Percentiles rank a stretch among this genome's conserved stretches.
Evolutionary conservation across 2,797 vertebrate species (phyloP).

Genomic region (Pempheris klunzingeri): DNA sequence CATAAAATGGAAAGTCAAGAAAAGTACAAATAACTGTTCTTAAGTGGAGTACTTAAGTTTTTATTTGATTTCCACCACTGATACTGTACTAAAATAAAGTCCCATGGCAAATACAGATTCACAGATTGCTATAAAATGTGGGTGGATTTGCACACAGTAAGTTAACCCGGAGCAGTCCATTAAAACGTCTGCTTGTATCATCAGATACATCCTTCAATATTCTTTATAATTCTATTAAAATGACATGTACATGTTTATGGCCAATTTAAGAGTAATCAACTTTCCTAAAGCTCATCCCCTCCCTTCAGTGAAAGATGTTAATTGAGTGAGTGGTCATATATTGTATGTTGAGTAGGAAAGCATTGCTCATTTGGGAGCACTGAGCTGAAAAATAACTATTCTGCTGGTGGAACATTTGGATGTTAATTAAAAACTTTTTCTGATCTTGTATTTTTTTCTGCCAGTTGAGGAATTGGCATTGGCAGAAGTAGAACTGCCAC

Average conservation of each 20-base stretch:
- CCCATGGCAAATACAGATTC: not conserved
- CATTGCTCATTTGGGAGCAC: constrained; percentile 47
- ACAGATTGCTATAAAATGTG: not conserved
- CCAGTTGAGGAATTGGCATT: constrained; percentile 36
- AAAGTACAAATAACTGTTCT: not conserved
- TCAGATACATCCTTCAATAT: not conserved
- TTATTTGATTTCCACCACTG: not conserved
- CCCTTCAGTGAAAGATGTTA: constrained; percentile 21
- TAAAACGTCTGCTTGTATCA: not conserved
- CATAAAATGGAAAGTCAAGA: not conserved
- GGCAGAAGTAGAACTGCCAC: constrained; percentile 64
- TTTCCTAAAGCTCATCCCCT: not conserved
- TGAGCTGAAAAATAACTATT: constrained; percentile 44
- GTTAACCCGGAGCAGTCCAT: not conserved
- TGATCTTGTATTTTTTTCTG: constrained; percentile 22
- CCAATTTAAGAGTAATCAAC: constrained; percentile 23
- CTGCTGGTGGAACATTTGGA: constrained; percentile 56
- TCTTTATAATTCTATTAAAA: constrained; percentile 9
- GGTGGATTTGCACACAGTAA: too few species aligned
- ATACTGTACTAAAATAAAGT: not conserved
- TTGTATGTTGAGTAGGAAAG: constrained; percentile 36
- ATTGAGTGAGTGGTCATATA: constrained; percentile 33
- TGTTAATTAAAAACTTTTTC: constrained; percentile 54
- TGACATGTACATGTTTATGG: not conserved
- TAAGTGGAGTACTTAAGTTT: not conserved